These are phyloP conservation scores for Urocitellus parryii DNA, from an alignment of 2,113 vertebrate species.

Conservation along the genomic window DNA sequence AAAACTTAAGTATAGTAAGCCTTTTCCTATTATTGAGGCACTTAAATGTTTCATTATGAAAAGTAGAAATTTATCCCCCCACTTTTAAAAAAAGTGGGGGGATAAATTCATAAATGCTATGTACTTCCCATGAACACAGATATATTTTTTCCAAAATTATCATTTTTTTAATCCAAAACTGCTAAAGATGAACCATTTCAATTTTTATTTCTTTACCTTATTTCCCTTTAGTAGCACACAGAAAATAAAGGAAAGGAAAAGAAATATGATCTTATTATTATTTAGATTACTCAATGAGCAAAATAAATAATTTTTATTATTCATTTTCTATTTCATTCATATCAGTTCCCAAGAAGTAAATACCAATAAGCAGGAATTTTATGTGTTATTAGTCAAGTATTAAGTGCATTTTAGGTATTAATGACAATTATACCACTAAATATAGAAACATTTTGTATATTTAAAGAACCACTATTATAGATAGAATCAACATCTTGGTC, in stretches of 20 bases:
- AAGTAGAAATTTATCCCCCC: constrained; percentile 7
- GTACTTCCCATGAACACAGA: not conserved
- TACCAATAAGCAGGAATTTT: not conserved
- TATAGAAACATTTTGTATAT: not conserved
- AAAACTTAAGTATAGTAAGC: not conserved
- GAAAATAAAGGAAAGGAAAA: not conserved
- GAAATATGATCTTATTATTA: not conserved
- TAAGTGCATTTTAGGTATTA: not conserved
- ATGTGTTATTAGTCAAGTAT: not conserved
- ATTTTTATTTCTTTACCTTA: constrained; percentile 30
- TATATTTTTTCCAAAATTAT: not conserved
- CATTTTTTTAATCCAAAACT: constrained; percentile 12
- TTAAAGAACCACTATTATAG: not conserved
- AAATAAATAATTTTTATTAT: constrained; percentile 27
- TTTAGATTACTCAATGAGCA: not conserved
- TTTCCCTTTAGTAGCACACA: constrained; percentile 4
- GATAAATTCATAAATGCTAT: not conserved
- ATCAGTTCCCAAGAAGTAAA: not conserved
- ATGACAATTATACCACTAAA: not conserved
- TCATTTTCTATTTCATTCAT: not conserved
- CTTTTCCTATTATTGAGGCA: not conserved
- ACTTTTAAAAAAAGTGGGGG: constrained; percentile 22
- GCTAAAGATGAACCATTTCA: not conserved
- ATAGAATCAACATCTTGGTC: not conserved
- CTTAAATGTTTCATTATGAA: constrained; percentile 26